A percentile compares a stretch with the other conserved stretches of the same genome.
Evolutionary conservation across 92 coral and sea anemone species (phyloP).

Genomic region (Actinostola sp.): DNA sequence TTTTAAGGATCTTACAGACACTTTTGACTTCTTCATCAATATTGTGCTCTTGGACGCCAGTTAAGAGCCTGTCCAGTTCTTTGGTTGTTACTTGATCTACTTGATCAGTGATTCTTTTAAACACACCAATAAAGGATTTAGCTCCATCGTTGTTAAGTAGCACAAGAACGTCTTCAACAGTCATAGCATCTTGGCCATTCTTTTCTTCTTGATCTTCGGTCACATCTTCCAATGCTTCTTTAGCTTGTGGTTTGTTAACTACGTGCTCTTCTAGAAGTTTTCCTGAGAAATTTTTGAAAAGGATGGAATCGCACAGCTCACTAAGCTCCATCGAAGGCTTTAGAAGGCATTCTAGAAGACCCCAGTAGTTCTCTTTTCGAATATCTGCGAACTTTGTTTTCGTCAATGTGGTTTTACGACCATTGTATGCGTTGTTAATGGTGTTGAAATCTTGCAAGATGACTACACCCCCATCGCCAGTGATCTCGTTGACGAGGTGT

Average conservation of each 20-base stretch:
- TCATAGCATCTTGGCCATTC: not conserved
- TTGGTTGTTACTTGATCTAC: conserved; percentile 21
- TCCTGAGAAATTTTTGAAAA: conserved; percentile 62
- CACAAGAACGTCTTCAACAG: conserved; percentile 34
- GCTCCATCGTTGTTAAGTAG: conserved; percentile 18
- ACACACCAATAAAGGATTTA: conserved; percentile 11
- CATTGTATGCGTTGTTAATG: conserved; percentile 22
- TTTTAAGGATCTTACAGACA: conserved; percentile 34
- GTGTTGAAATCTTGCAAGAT: conserved; percentile 3
- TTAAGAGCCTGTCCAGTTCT: conserved; percentile 44
- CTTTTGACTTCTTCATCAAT: conserved; percentile 57
- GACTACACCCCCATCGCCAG: not conserved
- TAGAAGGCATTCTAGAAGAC: conserved; percentile 38
- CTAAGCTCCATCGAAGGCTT: conserved; percentile 27
- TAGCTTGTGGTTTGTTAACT: not conserved
- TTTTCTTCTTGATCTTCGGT: not conserved
- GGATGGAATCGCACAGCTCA: conserved; percentile 26
- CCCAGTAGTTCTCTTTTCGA: conserved; percentile 65
- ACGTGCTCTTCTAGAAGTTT: conserved; percentile 23
- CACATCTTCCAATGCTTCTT: not conserved
- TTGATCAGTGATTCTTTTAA: conserved; percentile 8
- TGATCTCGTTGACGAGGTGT: conserved; percentile 29
- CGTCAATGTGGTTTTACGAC: not conserved
- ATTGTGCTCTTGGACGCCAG: conserved; percentile 30
- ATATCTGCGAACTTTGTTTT: conserved; percentile 36